Percentiles rank a stretch among this genome's conserved stretches.
Conservation (phyloP, 2,797 vertebrate species). For the Pitangus sulphuratus region DNA sequence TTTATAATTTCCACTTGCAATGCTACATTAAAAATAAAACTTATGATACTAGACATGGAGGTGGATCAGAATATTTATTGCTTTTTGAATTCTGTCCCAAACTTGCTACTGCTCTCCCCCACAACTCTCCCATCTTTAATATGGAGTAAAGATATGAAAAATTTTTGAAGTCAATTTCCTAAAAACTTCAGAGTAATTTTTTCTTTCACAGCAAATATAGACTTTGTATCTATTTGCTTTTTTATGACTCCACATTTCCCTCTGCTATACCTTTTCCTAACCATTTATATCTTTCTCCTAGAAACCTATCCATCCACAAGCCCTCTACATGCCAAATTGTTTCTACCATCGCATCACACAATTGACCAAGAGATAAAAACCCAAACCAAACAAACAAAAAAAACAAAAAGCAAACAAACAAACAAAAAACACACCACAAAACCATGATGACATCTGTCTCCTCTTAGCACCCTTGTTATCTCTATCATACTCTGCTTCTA, state of each 20-base stretch:
- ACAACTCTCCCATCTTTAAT: not conserved
- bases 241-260: not conserved
- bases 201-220: not conserved
- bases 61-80: not conserved
- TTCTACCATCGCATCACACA: not conserved
- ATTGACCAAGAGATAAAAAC: rapidly evolving
- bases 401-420: not conserved
- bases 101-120: not conserved
- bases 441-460: not conserved
- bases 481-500: not conserved
- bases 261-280: not conserved
- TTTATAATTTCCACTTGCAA: not conserved
- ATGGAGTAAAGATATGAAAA: not conserved
- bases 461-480: not conserved
- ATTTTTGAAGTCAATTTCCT: not conserved
- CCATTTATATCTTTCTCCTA: not conserved
- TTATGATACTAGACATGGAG: not conserved
- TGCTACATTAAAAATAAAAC: not conserved
- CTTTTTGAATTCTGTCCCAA: not conserved
- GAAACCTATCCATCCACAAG: not conserved
- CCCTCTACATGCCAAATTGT: not conserved
- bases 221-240: not conserved
- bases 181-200: not conserved
- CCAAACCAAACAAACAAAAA: not conserved
- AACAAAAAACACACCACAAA: not conserved